Conservation (phyloP, 2,113 vertebrate species). For the Desmodus rotundus region DNA sequence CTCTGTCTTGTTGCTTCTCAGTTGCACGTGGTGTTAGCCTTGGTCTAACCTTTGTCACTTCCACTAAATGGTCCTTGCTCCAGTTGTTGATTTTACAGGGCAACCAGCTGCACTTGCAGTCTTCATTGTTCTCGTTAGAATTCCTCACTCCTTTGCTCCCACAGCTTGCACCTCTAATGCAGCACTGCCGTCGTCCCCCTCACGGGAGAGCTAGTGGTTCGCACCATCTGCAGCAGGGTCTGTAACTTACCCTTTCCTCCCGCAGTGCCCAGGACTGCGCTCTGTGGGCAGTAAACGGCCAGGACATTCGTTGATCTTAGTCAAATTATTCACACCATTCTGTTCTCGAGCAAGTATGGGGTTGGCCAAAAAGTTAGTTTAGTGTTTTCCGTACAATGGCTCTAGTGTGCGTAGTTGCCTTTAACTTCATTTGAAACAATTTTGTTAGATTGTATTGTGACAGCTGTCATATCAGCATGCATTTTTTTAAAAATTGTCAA, state of each 20-base stretch:
- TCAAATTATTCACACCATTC: background rate
- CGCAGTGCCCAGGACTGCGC: background rate
- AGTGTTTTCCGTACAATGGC: too few relatives aligned
- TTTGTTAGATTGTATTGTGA: too few relatives aligned
- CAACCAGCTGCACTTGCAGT: background rate
- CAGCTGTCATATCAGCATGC: too few relatives aligned
- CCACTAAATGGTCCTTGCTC: background rate
- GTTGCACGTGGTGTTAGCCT: background rate
- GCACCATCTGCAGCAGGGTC: background rate
- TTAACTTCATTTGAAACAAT: too few relatives aligned
- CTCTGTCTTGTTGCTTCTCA: background rate
- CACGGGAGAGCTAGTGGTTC: rapidly evolving
- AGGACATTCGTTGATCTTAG: background rate
- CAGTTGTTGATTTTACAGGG: background rate
- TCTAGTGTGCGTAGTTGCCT: too few relatives aligned
- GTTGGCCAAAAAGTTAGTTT: too few relatives aligned
- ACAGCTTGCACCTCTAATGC: rapidly evolving
- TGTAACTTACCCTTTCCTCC: background rate
- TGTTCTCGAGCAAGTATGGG: background rate
- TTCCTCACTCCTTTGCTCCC: background rate
- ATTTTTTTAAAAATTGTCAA: too few relatives aligned
- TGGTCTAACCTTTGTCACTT: background rate
- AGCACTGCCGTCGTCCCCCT: background rate
- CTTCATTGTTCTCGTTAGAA: background rate
- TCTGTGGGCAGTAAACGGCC: background rate